Percentiles rank a stretch among this genome's conserved stretches.
Evolutionary conservation across 2,888 invertebrate genomes (phyloP).

Genomic region (Apantesis nais): DNA sequence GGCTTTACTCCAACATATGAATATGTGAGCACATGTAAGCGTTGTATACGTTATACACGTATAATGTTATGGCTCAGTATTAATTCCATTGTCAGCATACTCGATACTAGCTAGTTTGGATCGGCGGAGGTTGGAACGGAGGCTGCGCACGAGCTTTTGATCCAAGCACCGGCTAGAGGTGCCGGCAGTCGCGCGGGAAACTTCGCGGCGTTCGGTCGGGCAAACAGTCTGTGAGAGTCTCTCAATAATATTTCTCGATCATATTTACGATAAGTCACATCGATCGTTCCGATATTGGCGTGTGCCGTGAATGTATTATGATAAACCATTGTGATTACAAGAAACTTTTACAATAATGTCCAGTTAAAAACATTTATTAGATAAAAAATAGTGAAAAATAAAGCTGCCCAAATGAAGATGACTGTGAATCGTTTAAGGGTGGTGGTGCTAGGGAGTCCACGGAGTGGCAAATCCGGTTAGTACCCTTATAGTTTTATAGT

Average conservation of each 20-base stretch:
- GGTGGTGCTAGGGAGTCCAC: conserved; percentile 91
- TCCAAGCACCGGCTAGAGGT: conserved; percentile 58
- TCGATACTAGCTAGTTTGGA: conserved; percentile 45
- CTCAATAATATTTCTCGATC: conserved; percentile 65
- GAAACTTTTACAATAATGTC: conserved; percentile 58
- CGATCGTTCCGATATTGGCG: conserved; percentile 51
- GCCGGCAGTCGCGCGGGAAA: conserved; percentile 78
- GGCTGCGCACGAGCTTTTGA: conserved; percentile 73
- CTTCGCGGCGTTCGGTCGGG: conserved; percentile 71
- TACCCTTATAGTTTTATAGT: conserved; percentile 38
- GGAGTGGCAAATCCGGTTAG: conserved; percentile 93
- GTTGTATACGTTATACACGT: too few species aligned
- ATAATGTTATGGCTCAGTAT: conserved; percentile 50
- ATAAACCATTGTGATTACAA: conserved; percentile 57
- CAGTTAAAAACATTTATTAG: conserved; percentile 57
- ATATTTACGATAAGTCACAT: conserved; percentile 74
- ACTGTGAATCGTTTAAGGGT: conserved; percentile 92
- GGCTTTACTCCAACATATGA: conserved; percentile 41
- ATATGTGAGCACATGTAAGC: conserved; percentile 31
- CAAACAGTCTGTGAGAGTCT: conserved; percentile 51
- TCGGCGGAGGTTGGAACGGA: conserved; percentile 59
- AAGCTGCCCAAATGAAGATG: conserved; percentile 86
- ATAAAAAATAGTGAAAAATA: conserved; percentile 58
- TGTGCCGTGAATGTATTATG: conserved; percentile 61
- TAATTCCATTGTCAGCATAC: conserved; percentile 43